Conservation (phyloP, 2,888 invertebrate species). For the Athalia cordata region DNA sequence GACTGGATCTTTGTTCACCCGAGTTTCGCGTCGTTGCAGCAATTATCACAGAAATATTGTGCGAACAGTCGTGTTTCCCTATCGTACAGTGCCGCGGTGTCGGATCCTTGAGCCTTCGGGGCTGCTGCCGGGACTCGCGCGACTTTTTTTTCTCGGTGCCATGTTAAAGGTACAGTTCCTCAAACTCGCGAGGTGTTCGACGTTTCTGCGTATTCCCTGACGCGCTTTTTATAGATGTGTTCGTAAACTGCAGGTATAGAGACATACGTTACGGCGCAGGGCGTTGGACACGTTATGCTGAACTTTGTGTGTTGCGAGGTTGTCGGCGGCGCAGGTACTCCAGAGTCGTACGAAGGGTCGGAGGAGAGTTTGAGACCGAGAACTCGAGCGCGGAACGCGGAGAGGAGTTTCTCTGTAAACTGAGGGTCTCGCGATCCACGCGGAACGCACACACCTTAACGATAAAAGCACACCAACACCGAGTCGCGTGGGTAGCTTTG, state of each 20-base stretch:
- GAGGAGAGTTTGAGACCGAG: not conserved
- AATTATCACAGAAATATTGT: constrained; percentile 40
- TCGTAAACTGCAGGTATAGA: no score
- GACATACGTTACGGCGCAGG: no score
- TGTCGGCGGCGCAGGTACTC: constrained; percentile 35
- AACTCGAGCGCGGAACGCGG: not conserved
- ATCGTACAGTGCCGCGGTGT: no score
- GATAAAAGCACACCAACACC: constrained; percentile 44
- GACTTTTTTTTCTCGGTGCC: no score
- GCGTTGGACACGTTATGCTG: not conserved
- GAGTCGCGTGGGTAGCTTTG: constrained; percentile 22
- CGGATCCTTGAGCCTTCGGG: not conserved
- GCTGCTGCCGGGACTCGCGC: not conserved
- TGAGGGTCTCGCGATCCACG: constrained; percentile 32
- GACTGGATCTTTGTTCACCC: constrained; percentile 15
- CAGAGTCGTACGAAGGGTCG: constrained; percentile 17
- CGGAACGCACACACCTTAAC: constrained; percentile 34
- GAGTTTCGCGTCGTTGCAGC: constrained; percentile 34
- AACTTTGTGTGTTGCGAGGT: not conserved
- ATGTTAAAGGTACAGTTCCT: no score
- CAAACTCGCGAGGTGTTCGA: no score
- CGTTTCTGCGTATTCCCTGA: not conserved
- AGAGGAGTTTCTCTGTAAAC: not conserved
- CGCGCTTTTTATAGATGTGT: no score
- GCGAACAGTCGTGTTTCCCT: not conserved